Evolutionary conservation across 2,888 invertebrate genomes (phyloP).

Genomic region (Standfussiana lucernea): DNA sequence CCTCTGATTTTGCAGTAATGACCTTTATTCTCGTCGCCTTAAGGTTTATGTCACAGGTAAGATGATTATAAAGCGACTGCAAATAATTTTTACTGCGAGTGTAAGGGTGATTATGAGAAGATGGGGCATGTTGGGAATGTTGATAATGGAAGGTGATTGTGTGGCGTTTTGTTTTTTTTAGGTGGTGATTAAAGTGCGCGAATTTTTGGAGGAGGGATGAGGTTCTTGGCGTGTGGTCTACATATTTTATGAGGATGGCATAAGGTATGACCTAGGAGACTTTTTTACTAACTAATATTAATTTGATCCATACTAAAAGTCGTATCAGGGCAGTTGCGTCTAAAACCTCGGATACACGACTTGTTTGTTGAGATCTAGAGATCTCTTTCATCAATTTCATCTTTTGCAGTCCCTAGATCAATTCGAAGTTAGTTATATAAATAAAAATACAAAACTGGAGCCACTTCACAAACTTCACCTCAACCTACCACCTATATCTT

Average conservation of each 20-base stretch:
- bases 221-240: constrained; percentile 45
- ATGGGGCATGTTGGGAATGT: constrained; percentile 47
- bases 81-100: constrained; percentile 47
- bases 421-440: neutral
- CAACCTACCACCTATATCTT: neutral
- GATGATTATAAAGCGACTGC: neutral
- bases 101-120: constrained; percentile 45
- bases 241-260: neutral
- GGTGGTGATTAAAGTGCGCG: constrained; percentile 15
- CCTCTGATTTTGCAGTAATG: neutral
- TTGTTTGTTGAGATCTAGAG: neutral
- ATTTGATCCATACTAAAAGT: neutral
- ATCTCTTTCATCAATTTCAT: neutral
- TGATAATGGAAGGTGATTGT: constrained; percentile 46
- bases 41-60: neutral
- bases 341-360: too few species aligned
- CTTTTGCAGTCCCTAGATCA: neutral
- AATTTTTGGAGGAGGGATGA: constrained; percentile 2
- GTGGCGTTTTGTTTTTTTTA: neutral
- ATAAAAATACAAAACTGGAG: neutral
- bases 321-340: neutral
- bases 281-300: neutral
- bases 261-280: neutral
- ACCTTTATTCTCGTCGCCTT: neutral
- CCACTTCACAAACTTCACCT: neutral